A percentile compares a stretch with the other conserved stretches of the same genome.
phyloP scores from a whole-genome alignment of 2,888 invertebrate species.

The Polietes domitor region DNA sequence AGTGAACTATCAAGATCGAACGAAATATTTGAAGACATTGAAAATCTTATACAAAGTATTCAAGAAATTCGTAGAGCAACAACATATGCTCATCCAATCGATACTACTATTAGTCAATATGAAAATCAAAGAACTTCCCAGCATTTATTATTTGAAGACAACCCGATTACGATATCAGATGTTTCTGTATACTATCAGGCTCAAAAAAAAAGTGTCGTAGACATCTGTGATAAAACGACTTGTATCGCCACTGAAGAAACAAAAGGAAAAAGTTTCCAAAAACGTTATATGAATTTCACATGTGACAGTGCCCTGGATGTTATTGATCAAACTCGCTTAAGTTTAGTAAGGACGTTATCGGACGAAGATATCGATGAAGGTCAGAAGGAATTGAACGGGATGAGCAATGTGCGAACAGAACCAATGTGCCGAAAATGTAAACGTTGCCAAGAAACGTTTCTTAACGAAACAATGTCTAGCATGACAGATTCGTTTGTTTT shows the following conservation, averaged over 20 bases:
- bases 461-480: constrained; percentile 59
- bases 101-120: not conserved
- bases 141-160: constrained; percentile 65
- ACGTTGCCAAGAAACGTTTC: constrained; percentile 69
- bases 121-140: not conserved
- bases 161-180: constrained; percentile 74
- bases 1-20: not conserved
- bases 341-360: constrained; percentile 71
- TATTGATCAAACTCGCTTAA: constrained; percentile 70
- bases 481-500: constrained; percentile 69
- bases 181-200: constrained; percentile 68
- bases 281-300: constrained; percentile 55
- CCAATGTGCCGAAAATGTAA: constrained; percentile 70
- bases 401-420: not conserved
- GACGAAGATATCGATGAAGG: constrained; percentile 64
- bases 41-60: constrained; percentile 39
- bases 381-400: too few relatives aligned
- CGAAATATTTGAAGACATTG: constrained; percentile 15
- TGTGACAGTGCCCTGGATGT: constrained; percentile 53
- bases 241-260: not conserved
- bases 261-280: constrained; percentile 16
- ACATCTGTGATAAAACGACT: not conserved
- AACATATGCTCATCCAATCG: not conserved
- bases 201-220: constrained; percentile 38
- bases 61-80: constrained; percentile 41